Base-by-base conservation (phyloP, 2,888 invertebrate species). In the Celastrina argiolus region DNA sequence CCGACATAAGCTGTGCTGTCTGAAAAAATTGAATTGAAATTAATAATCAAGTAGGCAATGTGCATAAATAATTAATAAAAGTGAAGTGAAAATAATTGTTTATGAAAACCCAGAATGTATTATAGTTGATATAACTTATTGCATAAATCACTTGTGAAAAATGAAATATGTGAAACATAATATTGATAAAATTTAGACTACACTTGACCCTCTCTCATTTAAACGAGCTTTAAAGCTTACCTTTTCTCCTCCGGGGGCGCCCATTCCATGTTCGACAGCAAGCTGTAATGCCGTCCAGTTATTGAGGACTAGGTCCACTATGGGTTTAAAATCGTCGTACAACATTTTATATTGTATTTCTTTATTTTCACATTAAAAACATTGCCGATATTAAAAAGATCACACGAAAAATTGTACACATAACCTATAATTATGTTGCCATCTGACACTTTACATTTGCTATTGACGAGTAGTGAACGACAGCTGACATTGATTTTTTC, bases 251-350 rank as follows among this genome's bases (percentile, higher is more conserved):
- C 94, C 93, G 22, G 93, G 92, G 26, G 94, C 94, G 39, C 94
- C 95, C 94, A 94, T 94, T 72, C 94, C 94, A 92, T 95, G 94
- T 81, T 95, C 94, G 0, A 95, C 95, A 39, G 95, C 95, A 34
- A 95, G 81, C 74, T 93, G 93, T 34, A 95, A 80, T 5, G 94
- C 94, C 18, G 94, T 94, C 95, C 95, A 95, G 77, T 94, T 94
- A 74, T 93, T 94, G 68, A 95, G 92, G 61, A 95, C 92, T 74
- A 93, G 91, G 77, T 94, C 93, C 7, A 95, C 93, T 72, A 94
- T 88, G 68, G 92, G 87, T 71, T 92, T 92, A 77, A 94, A 94
- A 56, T 89, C 85, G 74, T 92, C 91, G 78, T 89, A 90, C 71
- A 90, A 78, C 61, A 61, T 61, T 39, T 39, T 59, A 31, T 34